Percentiles rank a stretch among this genome's conserved stretches.
Conservation (phyloP, 2,113 vertebrate genomes). For the Pelvicachromis taeniatus region DNA sequence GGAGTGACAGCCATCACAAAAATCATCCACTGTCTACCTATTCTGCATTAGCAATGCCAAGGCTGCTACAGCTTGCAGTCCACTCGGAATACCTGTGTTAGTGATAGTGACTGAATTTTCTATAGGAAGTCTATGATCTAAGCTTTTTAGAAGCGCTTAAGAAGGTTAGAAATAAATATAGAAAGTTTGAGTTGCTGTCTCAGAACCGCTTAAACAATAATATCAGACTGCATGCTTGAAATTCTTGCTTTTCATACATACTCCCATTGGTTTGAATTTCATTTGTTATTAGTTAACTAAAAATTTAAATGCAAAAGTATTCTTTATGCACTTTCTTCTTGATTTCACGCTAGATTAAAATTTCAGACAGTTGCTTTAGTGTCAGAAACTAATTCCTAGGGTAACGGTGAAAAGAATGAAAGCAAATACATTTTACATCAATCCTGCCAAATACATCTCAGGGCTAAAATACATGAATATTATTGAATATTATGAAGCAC, state of each 20-base stretch:
- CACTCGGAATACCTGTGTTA: background rate
- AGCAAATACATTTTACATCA: background rate
- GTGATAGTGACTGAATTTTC: background rate
- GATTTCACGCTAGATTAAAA: background rate
- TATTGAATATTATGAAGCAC: background rate
- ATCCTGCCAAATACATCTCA: background rate
- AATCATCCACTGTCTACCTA: background rate
- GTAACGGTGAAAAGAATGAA: background rate
- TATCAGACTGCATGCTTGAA: background rate
- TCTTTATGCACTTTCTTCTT: background rate
- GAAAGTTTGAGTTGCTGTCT: background rate
- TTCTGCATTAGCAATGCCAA: background rate
- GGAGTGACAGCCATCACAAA: conserved; percentile 9
- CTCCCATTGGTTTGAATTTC: background rate
- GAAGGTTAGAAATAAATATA: background rate
- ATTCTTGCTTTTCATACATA: background rate
- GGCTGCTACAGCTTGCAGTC: background rate
- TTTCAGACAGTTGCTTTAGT: background rate
- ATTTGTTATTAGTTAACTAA: background rate
- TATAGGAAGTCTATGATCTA: background rate
- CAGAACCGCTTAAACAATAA: background rate
- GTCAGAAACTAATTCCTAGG: background rate
- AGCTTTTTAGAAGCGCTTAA: background rate
- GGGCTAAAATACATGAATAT: background rate
- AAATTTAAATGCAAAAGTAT: background rate